A percentile compares a stretch with the other conserved stretches of the same genome.
Evolutionary conservation across 2,888 invertebrate species (phyloP).

Genomic region (Stratiomys singularior): DNA sequence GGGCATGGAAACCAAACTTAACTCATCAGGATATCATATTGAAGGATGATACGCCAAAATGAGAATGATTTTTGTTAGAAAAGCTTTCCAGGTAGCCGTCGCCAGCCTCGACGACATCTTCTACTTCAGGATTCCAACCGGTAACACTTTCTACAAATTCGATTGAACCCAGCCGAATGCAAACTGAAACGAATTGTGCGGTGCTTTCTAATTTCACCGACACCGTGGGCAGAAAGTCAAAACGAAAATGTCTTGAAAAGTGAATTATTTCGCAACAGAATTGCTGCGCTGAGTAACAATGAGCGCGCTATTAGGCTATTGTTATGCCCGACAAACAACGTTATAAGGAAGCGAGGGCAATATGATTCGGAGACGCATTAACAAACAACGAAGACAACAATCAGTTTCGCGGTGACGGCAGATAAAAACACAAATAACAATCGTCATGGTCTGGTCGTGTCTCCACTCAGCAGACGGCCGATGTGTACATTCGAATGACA

Average conservation of each 20-base stretch:
- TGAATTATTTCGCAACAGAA: not conserved
- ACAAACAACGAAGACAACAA: not conserved
- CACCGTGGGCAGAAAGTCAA: conserved; percentile 19
- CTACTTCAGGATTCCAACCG: not conserved
- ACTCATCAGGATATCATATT: too few species aligned
- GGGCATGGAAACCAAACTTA: too few species aligned
- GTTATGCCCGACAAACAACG: not conserved
- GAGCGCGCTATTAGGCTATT: not conserved
- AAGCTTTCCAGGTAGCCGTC: too few species aligned
- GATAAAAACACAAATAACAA: not conserved
- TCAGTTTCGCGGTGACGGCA: not conserved
- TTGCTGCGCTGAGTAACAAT: not conserved
- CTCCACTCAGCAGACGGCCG: not conserved
- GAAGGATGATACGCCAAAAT: too few species aligned
- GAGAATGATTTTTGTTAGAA: too few species aligned
- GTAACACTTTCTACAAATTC: not conserved
- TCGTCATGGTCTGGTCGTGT: conserved; percentile 11
- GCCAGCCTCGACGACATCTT: too few species aligned
- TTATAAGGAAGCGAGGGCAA: not conserved
- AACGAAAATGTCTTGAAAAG: not conserved
- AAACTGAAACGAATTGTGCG: not conserved
- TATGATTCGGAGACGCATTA: not conserved
- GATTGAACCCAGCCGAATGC: not conserved
- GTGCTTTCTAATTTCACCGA: conserved; percentile 42
- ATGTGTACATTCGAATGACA: not conserved